Evolutionary conservation across 2,797 vertebrate species (phyloP), one percentile per base, ranked within the genome.

Genomic region (Oophaga sylvatica): DNA sequence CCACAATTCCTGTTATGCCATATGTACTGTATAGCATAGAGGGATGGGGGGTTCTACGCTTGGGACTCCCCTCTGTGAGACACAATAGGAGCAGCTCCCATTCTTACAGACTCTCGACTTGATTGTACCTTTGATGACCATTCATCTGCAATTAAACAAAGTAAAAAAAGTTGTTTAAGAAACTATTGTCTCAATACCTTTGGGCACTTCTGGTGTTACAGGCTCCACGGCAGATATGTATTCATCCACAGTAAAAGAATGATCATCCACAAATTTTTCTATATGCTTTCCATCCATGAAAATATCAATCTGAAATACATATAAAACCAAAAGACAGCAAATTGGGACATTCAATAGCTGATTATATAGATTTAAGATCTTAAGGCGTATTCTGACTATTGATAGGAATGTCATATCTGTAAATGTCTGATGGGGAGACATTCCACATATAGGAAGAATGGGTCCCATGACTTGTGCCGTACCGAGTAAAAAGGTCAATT

Each of bases 231-330:
- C n/a, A 0, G 91, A 91, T 87, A 91, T 86, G 76, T 90, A 87
- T 78, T 90, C 90, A 87, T 94, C 92, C 86, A 91, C 78, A 79
- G 91, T 60, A 89, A 95, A 94, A 0, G 90, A 90, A 31, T 91
- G 93, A 89, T 90, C 91, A 82, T 95, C 94, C 4, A 92, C 90
- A 75, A 95, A 87, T 0, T 91, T 93, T 93, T 97, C 96, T 88
- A 94, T 90, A 90, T 94, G 91, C 80, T 95, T 92, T 67, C 95
- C 94, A 71, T 92, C 93, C 20, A 97, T 20, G 80, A 95, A 95
- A 5, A 96, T 78, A 87, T 93, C 90, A 84, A 97, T 93, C 96
- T 97, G 91, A 53, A n/a, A 77, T 11, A 53, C 48, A 29, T 48
- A 35, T 13, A 80, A 8, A 71, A 17, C 20, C 68, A 41, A 5